Base-by-base conservation (phyloP, 2,113 vertebrate genomes). In the Chaetodon trifascialis region DNA sequence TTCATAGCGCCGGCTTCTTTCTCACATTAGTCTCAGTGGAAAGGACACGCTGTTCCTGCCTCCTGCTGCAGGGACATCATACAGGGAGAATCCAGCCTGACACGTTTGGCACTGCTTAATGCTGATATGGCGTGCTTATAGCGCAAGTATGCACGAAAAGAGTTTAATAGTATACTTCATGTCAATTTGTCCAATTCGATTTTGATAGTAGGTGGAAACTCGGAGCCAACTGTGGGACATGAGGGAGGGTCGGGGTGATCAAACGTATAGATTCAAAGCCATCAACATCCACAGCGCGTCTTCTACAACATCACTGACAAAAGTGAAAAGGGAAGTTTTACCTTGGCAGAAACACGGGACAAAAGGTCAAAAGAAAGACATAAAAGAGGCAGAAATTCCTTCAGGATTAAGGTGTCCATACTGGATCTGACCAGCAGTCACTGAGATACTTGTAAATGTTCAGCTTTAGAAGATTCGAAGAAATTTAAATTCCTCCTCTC, bases 1-100 rank as follows among this genome's bases (percentile, higher is more conserved):
- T 51, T 58, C 59, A n/a, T 36, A 56, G 34, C 1, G 15, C 25
- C 0, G 25, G 7, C 12, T 82, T 46, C 42, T 73, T 80, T 36
- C 42, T 55, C 55, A 38, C 25, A 38, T 78, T 34, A 23, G 25
- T 44, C 49, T 17, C 23, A 59, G 58, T 63, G 44, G 54, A n/a
- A 62, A 80, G 81, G 71, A 88, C 75, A 70, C 0, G 5, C 14
- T 25, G 77, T 81, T 72, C 73, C 42, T n/a, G 73, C 63, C 86
- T 60, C 34, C 12, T 36, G 38, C 52, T 44, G 69, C 15, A 56
- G 51, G 16, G 42, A 64, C 30, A 66, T 60, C 30, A 52, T 23
- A 62, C 11, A 36, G 7, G 8, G 15, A 54, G 78, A 75, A 72
- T 60, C 16, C 60, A 25, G 11, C 66, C 19, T 12, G 49, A 34